Evolutionary conservation across 2,888 invertebrate species (phyloP).

Genomic region (Nephrotoma flavescens): DNA sequence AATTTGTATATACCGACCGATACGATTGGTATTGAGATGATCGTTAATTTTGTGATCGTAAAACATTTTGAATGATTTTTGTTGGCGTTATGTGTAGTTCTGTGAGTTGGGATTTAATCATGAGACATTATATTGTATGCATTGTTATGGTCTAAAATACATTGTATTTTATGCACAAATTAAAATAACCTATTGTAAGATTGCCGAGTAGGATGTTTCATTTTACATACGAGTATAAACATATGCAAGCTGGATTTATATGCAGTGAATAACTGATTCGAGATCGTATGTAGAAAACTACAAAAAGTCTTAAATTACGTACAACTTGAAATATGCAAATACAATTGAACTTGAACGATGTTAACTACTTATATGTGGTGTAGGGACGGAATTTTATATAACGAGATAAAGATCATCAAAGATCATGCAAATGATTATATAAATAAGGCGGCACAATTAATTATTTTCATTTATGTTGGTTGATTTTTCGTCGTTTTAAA

Average conservation of each 20-base stretch:
- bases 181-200: not conserved
- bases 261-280: not conserved
- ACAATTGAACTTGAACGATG: not conserved
- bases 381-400: not conserved
- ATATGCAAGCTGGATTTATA: not conserved
- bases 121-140: not conserved
- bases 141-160: not conserved
- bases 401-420: not conserved
- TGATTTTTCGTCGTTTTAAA: not conserved
- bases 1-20: not conserved
- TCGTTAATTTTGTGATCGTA: not conserved
- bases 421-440: not conserved
- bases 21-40: not conserved
- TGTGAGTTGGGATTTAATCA: not conserved
- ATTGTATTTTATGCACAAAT: not conserved
- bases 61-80: not conserved
- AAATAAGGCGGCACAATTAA: not conserved
- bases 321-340: not conserved
- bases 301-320: not conserved
- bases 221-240: not conserved
- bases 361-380: not conserved
- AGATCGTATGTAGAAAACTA: not conserved
- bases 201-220: not conserved
- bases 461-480: not conserved
- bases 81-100: not conserved